Evolutionary conservation across 2,113 vertebrate genomes (phyloP).

Genomic region (Sinocyclocheilus rhinocerous): DNA sequence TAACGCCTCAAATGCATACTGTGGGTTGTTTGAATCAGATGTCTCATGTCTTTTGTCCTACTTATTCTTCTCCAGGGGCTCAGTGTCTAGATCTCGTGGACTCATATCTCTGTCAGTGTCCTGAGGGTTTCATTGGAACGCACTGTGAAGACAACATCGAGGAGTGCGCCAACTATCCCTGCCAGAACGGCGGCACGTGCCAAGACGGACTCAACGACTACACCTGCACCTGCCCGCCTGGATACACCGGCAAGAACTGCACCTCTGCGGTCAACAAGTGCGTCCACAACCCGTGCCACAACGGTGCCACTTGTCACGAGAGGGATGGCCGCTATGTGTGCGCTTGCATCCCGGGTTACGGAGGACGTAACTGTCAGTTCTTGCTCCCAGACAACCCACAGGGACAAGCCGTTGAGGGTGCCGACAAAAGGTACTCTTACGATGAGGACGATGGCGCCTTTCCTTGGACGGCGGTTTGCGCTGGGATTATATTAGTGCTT

Average conservation of each 20-base stretch:
- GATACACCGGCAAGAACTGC: conserved; percentile 93
- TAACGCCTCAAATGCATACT: background rate
- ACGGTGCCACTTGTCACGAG: conserved; percentile 95
- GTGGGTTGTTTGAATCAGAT: background rate
- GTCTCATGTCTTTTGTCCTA: conserved; percentile 49
- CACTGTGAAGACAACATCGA: conserved; percentile 87
- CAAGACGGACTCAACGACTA: conserved; percentile 86
- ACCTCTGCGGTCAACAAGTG: conserved; percentile 87
- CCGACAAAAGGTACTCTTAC: conserved; percentile 80
- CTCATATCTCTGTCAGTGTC: conserved; percentile 91
- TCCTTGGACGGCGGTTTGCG: conserved; percentile 91
- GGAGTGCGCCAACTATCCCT: conserved; percentile 86
- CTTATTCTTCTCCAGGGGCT: conserved; percentile 77
- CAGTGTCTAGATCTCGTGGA: conserved; percentile 91
- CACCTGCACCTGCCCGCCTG: conserved; percentile 91
- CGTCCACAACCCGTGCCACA: conserved; percentile 91
- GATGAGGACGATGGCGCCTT: conserved; percentile 73
- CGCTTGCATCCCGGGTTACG: conserved; percentile 88
- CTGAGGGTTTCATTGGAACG: conserved; percentile 87
- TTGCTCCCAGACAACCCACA: conserved; percentile 82
- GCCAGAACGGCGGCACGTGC: conserved; percentile 91
- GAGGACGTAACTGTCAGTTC: conserved; percentile 95
- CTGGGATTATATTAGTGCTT: conserved; percentile 89
- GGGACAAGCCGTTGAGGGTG: conserved; percentile 77
- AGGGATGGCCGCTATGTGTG: conserved; percentile 88